Evolutionary conservation across 1,140 invertebrate genomes (phyloP).

Genomic region (Akabosia matsudoensis): DNA sequence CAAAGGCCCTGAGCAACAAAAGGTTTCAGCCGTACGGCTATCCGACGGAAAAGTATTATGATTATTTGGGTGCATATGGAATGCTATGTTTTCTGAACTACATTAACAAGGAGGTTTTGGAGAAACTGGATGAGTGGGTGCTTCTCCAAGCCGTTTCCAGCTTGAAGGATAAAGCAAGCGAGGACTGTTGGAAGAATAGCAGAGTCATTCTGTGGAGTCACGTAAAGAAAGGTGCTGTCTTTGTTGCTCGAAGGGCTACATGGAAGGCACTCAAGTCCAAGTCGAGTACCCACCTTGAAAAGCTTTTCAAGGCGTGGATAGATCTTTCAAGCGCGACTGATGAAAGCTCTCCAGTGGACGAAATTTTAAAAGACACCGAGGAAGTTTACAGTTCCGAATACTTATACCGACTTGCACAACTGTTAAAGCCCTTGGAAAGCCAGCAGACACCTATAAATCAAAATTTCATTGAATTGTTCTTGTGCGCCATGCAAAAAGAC

Average conservation of each 20-base stretch:
- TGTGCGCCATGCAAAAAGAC: not conserved
- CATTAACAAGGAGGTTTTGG: not conserved
- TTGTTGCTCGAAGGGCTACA: not conserved
- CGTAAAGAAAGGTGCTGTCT: not conserved
- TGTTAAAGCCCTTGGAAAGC: not conserved
- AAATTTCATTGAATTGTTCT: not conserved
- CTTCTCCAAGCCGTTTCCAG: not conserved
- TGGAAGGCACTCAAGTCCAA: not conserved
- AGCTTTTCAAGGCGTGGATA: not conserved
- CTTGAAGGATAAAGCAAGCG: not conserved
- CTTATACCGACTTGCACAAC: not conserved
- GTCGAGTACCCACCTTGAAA: not conserved
- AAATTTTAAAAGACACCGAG: not conserved
- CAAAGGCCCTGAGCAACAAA: not conserved
- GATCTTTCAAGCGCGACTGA: not conserved
- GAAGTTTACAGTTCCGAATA: not conserved
- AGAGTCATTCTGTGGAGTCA: not conserved
- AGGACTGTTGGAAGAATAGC: not conserved
- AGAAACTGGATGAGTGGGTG: not conserved
- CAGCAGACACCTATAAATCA: not conserved
- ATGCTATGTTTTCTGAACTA: not conserved
- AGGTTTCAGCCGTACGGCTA: not conserved
- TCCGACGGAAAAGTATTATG: not conserved
- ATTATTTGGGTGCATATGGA: constrained; percentile 4
- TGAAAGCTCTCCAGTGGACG: not conserved